A percentile compares a stretch with the other conserved stretches of the same genome.
Conservation (phyloP, 2,888 invertebrate genomes). For the Lasioglossum zephyrum region DNA sequence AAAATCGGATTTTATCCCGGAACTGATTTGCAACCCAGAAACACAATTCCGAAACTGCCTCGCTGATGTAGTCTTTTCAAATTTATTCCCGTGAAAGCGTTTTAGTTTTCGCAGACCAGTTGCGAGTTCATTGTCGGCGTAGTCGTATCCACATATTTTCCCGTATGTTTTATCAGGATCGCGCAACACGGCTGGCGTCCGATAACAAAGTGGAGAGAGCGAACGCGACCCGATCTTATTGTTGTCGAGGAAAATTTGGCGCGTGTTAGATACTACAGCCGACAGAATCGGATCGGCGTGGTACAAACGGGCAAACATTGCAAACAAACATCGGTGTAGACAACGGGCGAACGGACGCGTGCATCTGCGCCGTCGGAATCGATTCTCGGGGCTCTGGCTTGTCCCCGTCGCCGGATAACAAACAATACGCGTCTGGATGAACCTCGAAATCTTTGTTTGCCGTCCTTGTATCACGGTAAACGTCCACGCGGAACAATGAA, state of each 20-base stretch:
- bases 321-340: conserved; percentile 44
- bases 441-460: conserved; percentile 62
- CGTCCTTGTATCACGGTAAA: conserved; percentile 39
- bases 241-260: conserved; percentile 5
- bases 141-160: neutral
- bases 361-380: conserved; percentile 32
- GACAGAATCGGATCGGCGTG: conserved; percentile 18
- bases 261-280: neutral
- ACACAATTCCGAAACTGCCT: neutral
- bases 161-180: neutral
- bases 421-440: conserved; percentile 50
- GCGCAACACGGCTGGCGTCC: neutral
- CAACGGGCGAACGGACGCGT: neutral
- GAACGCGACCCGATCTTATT: neutral
- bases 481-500: conserved; percentile 9
- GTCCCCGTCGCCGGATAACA: conserved; percentile 38
- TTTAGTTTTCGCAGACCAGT: neutral
- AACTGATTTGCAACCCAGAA: neutral
- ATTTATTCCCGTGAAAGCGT: neutral
- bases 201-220: neutral
- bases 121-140: neutral
- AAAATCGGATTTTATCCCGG: neutral
- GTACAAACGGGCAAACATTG: conserved; percentile 35
- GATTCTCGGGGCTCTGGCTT: conserved; percentile 44
- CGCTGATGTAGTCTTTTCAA: neutral